Evolutionary conservation across 2,888 invertebrate species (phyloP).

Genomic region (Apocheima hispidaria): DNA sequence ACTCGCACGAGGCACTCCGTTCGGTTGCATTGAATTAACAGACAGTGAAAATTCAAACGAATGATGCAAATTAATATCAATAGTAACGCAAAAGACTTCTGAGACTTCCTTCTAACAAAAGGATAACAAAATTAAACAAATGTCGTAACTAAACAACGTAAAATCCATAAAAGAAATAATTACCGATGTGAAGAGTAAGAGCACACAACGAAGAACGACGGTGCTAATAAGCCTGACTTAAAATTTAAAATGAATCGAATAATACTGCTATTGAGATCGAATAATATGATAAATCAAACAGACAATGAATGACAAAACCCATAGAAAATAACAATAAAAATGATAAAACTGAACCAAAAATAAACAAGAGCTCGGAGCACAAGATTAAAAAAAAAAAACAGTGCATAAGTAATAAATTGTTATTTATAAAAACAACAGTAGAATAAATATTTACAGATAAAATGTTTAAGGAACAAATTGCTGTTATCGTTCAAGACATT

Average conservation of each 20-base stretch:
- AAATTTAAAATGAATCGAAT: background rate
- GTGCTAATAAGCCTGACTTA: background rate
- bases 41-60: background rate
- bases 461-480: background rate
- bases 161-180: background rate
- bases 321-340: background rate
- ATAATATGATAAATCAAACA: background rate
- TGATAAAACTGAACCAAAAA: background rate
- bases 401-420: no score
- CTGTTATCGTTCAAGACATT: background rate
- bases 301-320: background rate
- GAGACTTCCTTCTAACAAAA: background rate
- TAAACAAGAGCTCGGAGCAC: no score
- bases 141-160: background rate
- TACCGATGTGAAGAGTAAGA: background rate
- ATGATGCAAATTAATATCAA: background rate
- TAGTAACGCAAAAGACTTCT: background rate
- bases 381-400: no score
- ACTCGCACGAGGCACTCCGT: no score
- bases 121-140: background rate
- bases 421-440: background rate
- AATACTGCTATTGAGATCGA: background rate
- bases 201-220: background rate
- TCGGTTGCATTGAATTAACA: slow-evolving; percentile 42
- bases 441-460: background rate